Conservation (phyloP, 2,113 vertebrate species). For the Garra rufa region DNA sequence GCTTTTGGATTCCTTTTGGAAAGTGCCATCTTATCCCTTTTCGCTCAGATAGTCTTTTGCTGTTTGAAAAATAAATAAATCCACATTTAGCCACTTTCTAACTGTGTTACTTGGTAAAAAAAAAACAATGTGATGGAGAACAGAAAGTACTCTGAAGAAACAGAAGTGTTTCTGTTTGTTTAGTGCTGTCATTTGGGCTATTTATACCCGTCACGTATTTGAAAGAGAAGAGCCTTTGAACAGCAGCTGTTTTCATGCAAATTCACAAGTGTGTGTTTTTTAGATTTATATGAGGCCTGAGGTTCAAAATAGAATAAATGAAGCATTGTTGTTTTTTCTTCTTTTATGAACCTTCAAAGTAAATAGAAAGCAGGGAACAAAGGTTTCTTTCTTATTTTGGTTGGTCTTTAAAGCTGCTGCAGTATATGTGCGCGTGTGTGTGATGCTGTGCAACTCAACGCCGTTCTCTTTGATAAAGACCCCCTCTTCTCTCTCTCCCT, state of each 20-base stretch:
- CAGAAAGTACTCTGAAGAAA: slow-evolving; percentile 32
- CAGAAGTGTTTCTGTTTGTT: slow-evolving; percentile 56
- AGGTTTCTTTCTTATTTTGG: slow-evolving; percentile 80
- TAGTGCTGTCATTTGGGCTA: slow-evolving; percentile 72
- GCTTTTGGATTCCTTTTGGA: slow-evolving; percentile 72
- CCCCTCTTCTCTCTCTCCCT: slow-evolving; percentile 51
- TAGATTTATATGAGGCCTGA: slow-evolving; percentile 67
- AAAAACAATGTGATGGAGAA: slow-evolving; percentile 61
- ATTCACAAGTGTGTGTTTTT: slow-evolving; percentile 71
- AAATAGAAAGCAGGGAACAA: slow-evolving; percentile 74
- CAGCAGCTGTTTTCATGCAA: slow-evolving; percentile 69
- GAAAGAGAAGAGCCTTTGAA: slow-evolving; percentile 71
- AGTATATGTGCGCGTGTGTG: slow-evolving; percentile 38
- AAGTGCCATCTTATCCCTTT: slow-evolving; percentile 62
- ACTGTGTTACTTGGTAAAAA: slow-evolving; percentile 74
- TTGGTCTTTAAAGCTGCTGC: slow-evolving; percentile 69
- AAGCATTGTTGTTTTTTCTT: slow-evolving; percentile 77
- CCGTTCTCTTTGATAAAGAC: slow-evolving; percentile 56
- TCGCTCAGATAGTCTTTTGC: slow-evolving; percentile 61
- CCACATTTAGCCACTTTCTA: slow-evolving; percentile 72
- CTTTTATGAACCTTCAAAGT: slow-evolving; percentile 82
- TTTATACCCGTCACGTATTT: slow-evolving; percentile 75
- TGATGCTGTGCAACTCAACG: slow-evolving; percentile 67
- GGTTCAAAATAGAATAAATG: slow-evolving; percentile 81
- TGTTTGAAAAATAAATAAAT: slow-evolving; percentile 69